Evolutionary conservation across 2,113 vertebrate species (phyloP).

Genomic region (Phalacrocorax carbo): DNA sequence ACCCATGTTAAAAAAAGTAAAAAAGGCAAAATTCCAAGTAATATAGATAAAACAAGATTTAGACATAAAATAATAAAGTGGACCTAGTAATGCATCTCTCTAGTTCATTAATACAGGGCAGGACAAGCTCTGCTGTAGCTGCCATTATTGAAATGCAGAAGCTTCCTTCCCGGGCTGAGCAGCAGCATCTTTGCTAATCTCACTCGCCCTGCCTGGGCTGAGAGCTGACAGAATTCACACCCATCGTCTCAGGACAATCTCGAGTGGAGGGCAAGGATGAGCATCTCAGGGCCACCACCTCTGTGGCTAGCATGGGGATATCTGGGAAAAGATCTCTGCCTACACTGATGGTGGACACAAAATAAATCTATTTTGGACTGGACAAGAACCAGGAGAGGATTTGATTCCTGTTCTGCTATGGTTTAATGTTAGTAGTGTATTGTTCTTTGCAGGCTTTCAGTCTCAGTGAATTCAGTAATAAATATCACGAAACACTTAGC

Average conservation of each 20-base stretch:
- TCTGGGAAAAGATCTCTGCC: background rate
- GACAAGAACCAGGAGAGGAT: background rate
- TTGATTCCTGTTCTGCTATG: background rate
- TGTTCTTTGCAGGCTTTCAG: background rate
- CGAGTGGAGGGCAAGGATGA: background rate
- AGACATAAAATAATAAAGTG: background rate
- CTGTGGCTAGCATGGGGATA: rapidly evolving
- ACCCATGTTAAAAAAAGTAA: background rate
- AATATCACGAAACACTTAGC: background rate
- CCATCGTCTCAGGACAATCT: background rate
- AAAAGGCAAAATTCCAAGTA: background rate
- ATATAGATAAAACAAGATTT: background rate
- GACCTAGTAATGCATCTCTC: background rate
- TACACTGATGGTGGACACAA: background rate
- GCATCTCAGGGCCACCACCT: background rate
- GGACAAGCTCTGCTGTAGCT: background rate
- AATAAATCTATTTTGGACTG: background rate
- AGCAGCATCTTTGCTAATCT: background rate
- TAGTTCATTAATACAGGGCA: background rate
- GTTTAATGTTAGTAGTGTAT: background rate
- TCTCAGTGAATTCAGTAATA: background rate
- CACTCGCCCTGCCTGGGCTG: background rate
- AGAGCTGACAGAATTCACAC: background rate
- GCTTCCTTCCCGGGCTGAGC: background rate
- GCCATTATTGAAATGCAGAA: background rate